These are phyloP conservation scores for Orchesella flavescens DNA, from an alignment of 2,888 invertebrate species.

Conservation along the genomic window DNA sequence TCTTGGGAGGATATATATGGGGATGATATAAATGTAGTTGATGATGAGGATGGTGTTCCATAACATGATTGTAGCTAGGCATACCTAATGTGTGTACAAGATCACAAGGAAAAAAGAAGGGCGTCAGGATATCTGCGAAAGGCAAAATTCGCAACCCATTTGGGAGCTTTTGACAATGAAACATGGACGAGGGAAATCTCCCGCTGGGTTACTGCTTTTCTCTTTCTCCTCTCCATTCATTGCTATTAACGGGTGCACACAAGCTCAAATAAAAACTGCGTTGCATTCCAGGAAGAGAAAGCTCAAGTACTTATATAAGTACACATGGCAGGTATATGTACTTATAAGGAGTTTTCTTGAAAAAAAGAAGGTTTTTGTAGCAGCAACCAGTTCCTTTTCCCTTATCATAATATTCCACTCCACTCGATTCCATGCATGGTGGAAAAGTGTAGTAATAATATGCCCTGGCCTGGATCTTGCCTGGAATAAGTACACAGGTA, in stretches of 20 bases:
- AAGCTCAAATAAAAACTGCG: not conserved
- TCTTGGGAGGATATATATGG: too few species aligned
- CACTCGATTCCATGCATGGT: not conserved
- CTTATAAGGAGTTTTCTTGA: not conserved
- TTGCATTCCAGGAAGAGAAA: not conserved
- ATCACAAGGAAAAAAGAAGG: not conserved
- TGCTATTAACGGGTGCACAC: not conserved
- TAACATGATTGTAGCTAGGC: too few species aligned
- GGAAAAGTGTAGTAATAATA: not conserved
- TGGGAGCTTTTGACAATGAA: slow-evolving; percentile 58
- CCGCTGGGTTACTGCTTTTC: slow-evolving; percentile 20
- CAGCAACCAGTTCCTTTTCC: too few species aligned
- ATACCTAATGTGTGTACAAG: too few species aligned
- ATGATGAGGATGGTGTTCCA: not conserved
- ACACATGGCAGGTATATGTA: too few species aligned
- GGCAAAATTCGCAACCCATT: slow-evolving; percentile 38
- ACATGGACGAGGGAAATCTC: slow-evolving; percentile 45
- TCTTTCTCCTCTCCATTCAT: not conserved
- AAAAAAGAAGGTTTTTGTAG: not conserved
- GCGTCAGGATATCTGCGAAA: not conserved
- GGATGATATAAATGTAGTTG: not conserved
- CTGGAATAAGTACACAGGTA: slow-evolving; percentile 18
- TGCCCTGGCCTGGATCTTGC: too few species aligned
- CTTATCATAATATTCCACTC: too few species aligned
- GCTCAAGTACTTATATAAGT: too few species aligned